Conservation (phyloP, 2,888 invertebrate species). For the Dryococelus australis region DNA sequence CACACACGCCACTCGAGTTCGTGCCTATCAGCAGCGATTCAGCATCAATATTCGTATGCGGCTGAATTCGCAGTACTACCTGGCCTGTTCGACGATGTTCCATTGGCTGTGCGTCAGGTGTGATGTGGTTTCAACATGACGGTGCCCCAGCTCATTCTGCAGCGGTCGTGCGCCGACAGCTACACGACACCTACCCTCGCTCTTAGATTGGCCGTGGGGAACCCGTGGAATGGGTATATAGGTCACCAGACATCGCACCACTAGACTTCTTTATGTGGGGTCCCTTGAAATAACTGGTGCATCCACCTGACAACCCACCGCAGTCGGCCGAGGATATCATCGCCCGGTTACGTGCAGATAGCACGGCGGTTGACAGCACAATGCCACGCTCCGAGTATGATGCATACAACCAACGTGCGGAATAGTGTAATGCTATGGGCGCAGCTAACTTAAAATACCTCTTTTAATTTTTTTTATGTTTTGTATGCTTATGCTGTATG, state of each 20-base stretch:
- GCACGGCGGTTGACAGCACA: neutral
- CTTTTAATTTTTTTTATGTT: neutral
- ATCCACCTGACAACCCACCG: constrained; percentile 4
- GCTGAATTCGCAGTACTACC: neutral
- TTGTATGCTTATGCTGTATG: no score
- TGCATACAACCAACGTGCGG: neutral
- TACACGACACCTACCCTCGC: neutral
- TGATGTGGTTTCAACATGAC: neutral
- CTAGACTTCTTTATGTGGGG: neutral
- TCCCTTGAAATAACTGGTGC: neutral
- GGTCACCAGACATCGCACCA: neutral
- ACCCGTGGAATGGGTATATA: neutral
- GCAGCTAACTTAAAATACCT: neutral
- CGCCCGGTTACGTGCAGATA: neutral
- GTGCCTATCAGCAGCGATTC: neutral
- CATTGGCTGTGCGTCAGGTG: neutral
- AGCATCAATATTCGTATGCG: neutral
- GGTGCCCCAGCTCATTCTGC: neutral
- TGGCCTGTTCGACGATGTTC: neutral
- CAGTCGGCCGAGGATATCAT: neutral
- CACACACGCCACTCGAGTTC: neutral
- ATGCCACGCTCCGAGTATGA: neutral
- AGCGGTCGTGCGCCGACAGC: neutral
- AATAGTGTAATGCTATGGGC: neutral
- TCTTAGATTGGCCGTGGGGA: neutral